Conservation (phyloP, 2,113 vertebrate species). For the Aythya baeri region DNA sequence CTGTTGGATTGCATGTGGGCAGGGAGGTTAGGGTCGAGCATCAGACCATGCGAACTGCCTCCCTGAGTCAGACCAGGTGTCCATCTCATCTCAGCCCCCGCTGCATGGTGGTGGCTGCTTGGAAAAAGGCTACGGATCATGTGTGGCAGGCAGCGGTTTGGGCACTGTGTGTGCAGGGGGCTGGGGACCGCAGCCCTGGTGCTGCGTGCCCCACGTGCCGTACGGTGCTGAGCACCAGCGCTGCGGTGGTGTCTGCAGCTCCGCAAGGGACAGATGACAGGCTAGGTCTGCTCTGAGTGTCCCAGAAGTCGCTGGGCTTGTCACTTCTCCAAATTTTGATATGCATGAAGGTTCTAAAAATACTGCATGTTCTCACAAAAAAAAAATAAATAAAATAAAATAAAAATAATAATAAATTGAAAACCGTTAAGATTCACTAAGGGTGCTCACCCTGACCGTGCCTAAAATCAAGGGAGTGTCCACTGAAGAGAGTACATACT, state of each 20-base stretch:
- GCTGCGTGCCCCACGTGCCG: rapidly evolving
- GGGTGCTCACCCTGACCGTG: neutral
- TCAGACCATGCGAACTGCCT: no score
- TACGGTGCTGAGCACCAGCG: neutral
- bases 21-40: no score
- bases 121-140: neutral
- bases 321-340: slow-evolving; percentile 47
- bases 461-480: slow-evolving; percentile 52
- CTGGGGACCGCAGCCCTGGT: neutral
- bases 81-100: neutral
- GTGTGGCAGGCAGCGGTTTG: neutral
- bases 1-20: neutral
- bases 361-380: neutral
- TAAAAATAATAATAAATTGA: slow-evolving; percentile 16
- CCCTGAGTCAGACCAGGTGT: neutral
- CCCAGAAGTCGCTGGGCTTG: slow-evolving; percentile 53
- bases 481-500: slow-evolving; percentile 42
- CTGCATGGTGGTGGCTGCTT: neutral
- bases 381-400: no score
- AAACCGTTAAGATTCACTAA: neutral
- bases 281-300: slow-evolving; percentile 52
- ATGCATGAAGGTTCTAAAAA: slow-evolving; percentile 33
- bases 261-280: slow-evolving; percentile 12
- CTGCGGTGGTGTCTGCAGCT: neutral
- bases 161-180: neutral